phyloP scores from a whole-genome alignment of 2,888 invertebrate genomes.

The Galeopsomyia nigrocyanea region DNA sequence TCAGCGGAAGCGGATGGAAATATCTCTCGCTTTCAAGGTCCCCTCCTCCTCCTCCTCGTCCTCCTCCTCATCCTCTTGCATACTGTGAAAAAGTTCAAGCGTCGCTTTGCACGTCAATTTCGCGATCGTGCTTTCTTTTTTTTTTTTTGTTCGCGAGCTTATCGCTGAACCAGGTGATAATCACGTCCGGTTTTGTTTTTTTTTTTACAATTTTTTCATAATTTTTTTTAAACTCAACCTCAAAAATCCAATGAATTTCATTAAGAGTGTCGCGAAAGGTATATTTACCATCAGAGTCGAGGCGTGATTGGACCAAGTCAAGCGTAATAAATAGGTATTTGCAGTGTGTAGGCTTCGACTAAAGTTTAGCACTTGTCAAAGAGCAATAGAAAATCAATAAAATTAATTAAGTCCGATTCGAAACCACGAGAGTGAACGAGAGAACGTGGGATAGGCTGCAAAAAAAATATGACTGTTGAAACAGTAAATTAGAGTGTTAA shows the following conservation, averaged over 20 bases:
- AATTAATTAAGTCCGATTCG: constrained; percentile 24
- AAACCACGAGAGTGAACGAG: not conserved
- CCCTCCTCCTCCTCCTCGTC: constrained; percentile 16
- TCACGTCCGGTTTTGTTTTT: constrained; percentile 2
- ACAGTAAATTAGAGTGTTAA: constrained; percentile 19
- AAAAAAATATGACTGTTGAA: constrained; percentile 14
- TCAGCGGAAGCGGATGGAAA: constrained; percentile 49
- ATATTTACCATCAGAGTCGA: not conserved
- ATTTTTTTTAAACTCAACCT: too few species aligned
- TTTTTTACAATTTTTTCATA: too few species aligned
- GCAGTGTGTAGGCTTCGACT: not conserved
- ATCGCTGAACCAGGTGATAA: constrained; percentile 11
- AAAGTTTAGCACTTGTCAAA: constrained; percentile 26
- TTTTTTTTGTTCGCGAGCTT: constrained; percentile 9
- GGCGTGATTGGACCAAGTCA: not conserved
- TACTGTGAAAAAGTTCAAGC: constrained; percentile 38
- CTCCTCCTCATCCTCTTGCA: constrained; percentile 17
- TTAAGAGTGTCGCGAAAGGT: too few species aligned
- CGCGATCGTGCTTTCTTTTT: not conserved
- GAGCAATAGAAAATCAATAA: constrained; percentile 20
- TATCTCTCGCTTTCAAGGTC: constrained; percentile 49
- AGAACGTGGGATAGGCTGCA: not conserved
- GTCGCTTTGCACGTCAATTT: constrained; percentile 23
- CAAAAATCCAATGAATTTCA: too few species aligned
- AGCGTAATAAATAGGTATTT: constrained; percentile 21